Base-by-base conservation (phyloP, 2,113 vertebrate genomes). In the Pluvialis apricaria region DNA sequence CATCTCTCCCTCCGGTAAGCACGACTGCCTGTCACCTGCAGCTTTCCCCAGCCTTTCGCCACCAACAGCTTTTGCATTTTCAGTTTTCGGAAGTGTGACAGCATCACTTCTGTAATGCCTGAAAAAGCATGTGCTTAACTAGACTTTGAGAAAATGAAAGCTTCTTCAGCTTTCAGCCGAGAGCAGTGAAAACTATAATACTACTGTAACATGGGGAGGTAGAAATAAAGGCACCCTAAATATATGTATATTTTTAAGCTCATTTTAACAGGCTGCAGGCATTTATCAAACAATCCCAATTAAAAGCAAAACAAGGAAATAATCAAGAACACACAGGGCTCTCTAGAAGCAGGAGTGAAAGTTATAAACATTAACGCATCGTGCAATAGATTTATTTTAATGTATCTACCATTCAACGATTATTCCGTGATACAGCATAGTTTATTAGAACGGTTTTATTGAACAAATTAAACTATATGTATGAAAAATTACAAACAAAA, bases 1-100 rank as follows among this genome's bases (percentile, higher is more conserved):
- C 95, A 99, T 99, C 98, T 99, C 99, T 90, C 99, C 99, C 40
- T 99, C 98, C 70, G 99, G 99, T 99, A 97, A 98, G 98, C 88
- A 10, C 61, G 24, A 26, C 9, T 34, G 21, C 49, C 22, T 7
- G 4, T 13, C 29, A 3, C 38, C 54, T 2, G 10, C 12, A 20
- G 36, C 45, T 34, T 11, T 4, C 38, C 7, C 32, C 60, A 5
- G 16, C 9, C 2, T 9, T 8, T 18, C 29, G 3, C 40, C 17
- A 2, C 15, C 4, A 28, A 1, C 14, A 2, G 42, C 11, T 16
- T n/a, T 29, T 14, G 61, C 7, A 1, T 19, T 38, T 29, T 12
- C 5, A 4, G 21, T 15, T 44, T 16, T 34, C 12, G 1, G 25
- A 20, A 40, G 24, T 3, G 44, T 7, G 22, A 10, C 40, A 9